Base-by-base conservation (phyloP, 2,113 vertebrate species). In the Columbina picui region DNA sequence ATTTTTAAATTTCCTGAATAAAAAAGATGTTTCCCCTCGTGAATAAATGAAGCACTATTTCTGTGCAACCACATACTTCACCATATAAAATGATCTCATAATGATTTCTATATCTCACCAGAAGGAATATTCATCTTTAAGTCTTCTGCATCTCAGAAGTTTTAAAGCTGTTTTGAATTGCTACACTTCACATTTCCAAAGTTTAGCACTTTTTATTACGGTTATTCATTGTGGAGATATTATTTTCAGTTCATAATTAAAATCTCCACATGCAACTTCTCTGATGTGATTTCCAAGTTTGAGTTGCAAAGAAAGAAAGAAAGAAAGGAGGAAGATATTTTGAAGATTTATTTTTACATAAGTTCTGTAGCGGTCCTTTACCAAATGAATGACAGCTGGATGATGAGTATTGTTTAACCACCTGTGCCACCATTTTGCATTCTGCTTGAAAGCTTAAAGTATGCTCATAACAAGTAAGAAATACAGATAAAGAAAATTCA, bases 391-490 rank as follows among this genome's bases (percentile, higher is more conserved):
- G 93, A 56, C 73, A 77, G 65, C 55, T 76, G 61, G 36, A 61
- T 36, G 17, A 57, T 64, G 27, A 85, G 68, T 68, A 64, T 75
- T 88, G 64, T 36, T 80, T 94, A 82, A 60, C 41, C 84, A 84
- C 63, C 61, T 71, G 34, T 69, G 36, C 74, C 84, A 94, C 87
- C 39, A 77, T 94, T 96, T 97, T 78, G 45, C 22, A 74, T 89
- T 96, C 89, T 86, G 61, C 55, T 84, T 86, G 70, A 82, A 97
- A 96, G 49, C 16, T 34, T 50, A 14, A 96, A 93, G 23, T 60
- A 78, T 85, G 12, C 36, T 95, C 89, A 92, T 94, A 97, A 77
- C 65, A 96, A 97, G 96, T 93, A 53, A 93, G 97, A 97, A 96
- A 84, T 82, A 87, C 14, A 89, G 77, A 82, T 80, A 91, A 39